Conservation (phyloP, 2,113 vertebrate species). For the Carassius auratus region DNA sequence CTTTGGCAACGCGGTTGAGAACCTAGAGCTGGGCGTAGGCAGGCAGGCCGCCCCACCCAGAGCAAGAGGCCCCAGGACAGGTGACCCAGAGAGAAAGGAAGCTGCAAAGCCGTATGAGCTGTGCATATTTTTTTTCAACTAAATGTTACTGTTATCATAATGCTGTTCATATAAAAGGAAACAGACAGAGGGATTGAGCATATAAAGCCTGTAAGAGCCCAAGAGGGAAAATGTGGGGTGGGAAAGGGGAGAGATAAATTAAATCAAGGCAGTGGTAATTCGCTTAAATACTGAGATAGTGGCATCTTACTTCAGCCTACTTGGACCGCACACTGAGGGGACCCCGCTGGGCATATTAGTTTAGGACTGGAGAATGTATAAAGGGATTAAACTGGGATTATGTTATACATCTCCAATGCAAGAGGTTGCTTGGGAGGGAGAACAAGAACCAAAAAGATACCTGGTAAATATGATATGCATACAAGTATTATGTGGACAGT, state of each 20-base stretch:
- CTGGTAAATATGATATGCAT: slow-evolving; percentile 19
- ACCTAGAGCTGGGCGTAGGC: too few relatives aligned
- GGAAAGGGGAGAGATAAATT: slow-evolving; percentile 60
- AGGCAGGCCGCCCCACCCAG: too few relatives aligned
- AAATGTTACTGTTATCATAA: neutral
- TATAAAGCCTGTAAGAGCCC: neutral
- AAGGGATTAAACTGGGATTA: slow-evolving; percentile 74
- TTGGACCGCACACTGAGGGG: neutral
- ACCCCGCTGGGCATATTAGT: slow-evolving; percentile 65
- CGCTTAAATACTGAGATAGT: slow-evolving; percentile 60
- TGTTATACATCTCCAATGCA: slow-evolving; percentile 62
- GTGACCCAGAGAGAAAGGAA: too few relatives aligned
- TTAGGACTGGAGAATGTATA: slow-evolving; percentile 68
- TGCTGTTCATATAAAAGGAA: neutral
- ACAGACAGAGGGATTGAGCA: neutral
- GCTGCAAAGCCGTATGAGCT: too few relatives aligned
- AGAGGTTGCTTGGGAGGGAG: slow-evolving; percentile 53
- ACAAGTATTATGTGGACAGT: neutral
- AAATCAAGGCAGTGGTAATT: slow-evolving; percentile 66
- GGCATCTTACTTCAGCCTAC: slow-evolving; percentile 17
- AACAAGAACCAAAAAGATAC: slow-evolving; percentile 28
- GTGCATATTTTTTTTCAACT: neutral
- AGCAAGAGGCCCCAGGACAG: too few relatives aligned
- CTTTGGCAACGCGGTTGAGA: too few relatives aligned
- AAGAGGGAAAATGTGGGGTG: slow-evolving; percentile 24